Conservation (phyloP, 2,888 invertebrate species). For the Cyclophora albipunctata region DNA sequence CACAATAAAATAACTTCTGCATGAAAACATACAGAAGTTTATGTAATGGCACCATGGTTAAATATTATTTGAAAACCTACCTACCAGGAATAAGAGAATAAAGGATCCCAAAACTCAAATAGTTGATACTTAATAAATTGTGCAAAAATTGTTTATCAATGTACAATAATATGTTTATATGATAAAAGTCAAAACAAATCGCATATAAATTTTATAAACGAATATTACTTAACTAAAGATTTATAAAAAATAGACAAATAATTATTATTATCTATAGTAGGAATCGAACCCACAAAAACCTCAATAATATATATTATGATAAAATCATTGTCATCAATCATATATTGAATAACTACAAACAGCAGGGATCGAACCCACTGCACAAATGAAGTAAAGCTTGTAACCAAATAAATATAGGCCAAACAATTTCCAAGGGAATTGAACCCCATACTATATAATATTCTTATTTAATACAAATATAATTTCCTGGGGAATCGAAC, state of each 20-base stretch:
- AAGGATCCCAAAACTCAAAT: conserved; percentile 43
- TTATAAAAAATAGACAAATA: neutral
- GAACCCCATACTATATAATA: too few species aligned
- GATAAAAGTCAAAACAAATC: neutral
- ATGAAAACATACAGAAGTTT: conserved; percentile 10
- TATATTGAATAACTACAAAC: too few species aligned
- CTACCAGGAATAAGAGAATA: conserved; percentile 16
- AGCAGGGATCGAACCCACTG: too few species aligned
- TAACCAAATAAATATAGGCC: neutral
- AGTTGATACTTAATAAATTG: conserved; percentile 8
- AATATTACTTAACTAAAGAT: neutral
- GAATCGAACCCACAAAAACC: conserved; percentile 19
- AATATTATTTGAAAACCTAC: conserved; percentile 21
- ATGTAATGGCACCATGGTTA: conserved; percentile 65
- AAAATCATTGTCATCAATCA: too few species aligned
- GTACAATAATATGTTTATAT: neutral
- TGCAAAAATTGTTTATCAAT: conserved; percentile 9
- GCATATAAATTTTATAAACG: neutral
- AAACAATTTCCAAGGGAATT: too few species aligned
- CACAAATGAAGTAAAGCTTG: neutral
- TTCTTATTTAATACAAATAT: too few species aligned
- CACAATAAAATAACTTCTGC: conserved; percentile 6
- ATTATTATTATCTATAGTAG: conserved; percentile 1
- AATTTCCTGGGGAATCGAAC: too few species aligned
- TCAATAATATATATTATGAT: neutral